These are phyloP conservation scores for Larimichthys crocea DNA, from an alignment of 2,113 vertebrate genomes.

Conservation along the genomic window DNA sequence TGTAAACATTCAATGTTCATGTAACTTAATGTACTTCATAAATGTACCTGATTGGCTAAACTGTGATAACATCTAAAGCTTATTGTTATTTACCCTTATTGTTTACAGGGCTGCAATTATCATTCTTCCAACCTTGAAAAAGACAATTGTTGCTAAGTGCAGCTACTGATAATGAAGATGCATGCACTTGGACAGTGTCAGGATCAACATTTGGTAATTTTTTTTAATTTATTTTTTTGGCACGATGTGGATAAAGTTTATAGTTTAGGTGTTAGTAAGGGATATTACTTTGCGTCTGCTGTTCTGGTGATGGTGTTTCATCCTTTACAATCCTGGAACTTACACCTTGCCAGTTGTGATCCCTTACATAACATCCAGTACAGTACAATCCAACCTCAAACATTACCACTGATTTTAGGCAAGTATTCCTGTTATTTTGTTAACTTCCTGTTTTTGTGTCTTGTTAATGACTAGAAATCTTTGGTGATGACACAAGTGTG, in stretches of 20 bases:
- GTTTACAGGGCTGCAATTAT: too few species aligned
- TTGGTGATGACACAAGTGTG: conserved; percentile 36
- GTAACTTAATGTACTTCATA: neutral
- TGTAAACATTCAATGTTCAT: neutral
- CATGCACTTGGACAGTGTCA: too few species aligned
- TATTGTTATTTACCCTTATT: too few species aligned
- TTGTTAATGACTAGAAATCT: conserved; percentile 8
- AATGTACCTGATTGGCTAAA: neutral
- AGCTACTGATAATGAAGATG: too few species aligned
- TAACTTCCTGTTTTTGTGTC: conserved; percentile 37
- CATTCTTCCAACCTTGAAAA: too few species aligned
- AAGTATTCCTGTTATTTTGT: neutral
- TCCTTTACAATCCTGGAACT: neutral
- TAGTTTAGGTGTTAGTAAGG: too few species aligned
- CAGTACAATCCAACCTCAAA: neutral
- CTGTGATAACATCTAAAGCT: neutral
- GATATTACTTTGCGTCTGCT: too few species aligned
- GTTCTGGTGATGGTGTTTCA: too few species aligned
- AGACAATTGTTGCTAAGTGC: too few species aligned
- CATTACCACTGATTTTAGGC: neutral
- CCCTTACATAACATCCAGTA: neutral
- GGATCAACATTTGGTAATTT: too few species aligned
- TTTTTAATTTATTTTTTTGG: too few species aligned
- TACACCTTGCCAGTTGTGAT: neutral
- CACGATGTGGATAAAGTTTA: too few species aligned